Base-by-base conservation (phyloP, 2,797 vertebrate species). In the Luscinia megarhynchos region DNA sequence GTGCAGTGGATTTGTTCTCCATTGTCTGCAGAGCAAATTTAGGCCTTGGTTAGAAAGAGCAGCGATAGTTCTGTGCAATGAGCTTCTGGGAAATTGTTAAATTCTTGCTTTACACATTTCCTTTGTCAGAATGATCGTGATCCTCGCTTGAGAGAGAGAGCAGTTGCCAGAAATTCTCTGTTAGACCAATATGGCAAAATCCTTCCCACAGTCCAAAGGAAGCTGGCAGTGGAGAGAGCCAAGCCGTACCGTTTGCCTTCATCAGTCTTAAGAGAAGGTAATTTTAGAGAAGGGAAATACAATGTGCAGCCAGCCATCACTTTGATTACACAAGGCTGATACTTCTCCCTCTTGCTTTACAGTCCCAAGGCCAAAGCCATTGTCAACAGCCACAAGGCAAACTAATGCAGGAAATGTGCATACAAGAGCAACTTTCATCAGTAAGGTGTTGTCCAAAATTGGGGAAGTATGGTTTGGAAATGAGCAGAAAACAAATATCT, bases 171-270 rank as follows among this genome's bases (percentile, higher is more conserved):
- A 94, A 99, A 99, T 97, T 98, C 98, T 32, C 98, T 99, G 38
- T 83, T 99, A 94, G 98, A 99, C 29, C 99, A 99, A 2, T 99
- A 99, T 76, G 97, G 97, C 22, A 99, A 99, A 91, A 97, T 99
- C 91, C 98, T 99, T 64, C 99, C 99, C 43, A 98, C 98, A 95
- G 98, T 99, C 66, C 99, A 99, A 73, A 97, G 99, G 91, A 99
- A 98, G 92, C 96, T 99, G 93, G 99, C 99, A 32, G 92, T 96
- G 50, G 99, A 99, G 78, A 97, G 98, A 96, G 98, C 98, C 26
- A 99, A 98, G 76, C 99, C 99, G 2, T 99, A 99, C 92, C 98
- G 96, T 38, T 96, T 98, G 88, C 97, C 98, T 43, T 93, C 97
- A 5, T 97, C 97, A 3, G 63, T 98, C 85, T 97, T 98, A 93